These are phyloP conservation scores for Erethizon dorsatum DNA, from an alignment of 2,797 vertebrate species.

Conservation along the genomic window DNA sequence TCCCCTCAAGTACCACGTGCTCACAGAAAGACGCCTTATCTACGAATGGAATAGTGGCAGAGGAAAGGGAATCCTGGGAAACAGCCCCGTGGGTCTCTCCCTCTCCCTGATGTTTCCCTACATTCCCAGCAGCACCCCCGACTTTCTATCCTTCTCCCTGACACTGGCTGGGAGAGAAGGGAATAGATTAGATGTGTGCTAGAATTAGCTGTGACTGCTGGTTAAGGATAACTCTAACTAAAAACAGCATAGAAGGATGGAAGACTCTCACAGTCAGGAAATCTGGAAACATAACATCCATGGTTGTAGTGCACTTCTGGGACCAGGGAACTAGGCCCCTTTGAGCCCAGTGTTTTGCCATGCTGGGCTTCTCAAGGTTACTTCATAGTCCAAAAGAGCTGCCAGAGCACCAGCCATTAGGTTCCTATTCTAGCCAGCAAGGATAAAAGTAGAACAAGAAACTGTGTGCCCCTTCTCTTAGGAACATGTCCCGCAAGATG, in stretches of 20 bases:
- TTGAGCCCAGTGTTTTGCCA: background rate
- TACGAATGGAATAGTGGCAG: background rate
- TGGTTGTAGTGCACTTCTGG: fast-evolving
- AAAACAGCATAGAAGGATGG: background rate
- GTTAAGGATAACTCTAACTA: background rate
- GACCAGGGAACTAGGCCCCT: too few species aligned
- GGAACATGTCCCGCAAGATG: background rate
- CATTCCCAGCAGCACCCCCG: background rate
- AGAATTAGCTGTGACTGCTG: background rate
- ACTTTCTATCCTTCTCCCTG: background rate
- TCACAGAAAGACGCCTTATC: fast-evolving
- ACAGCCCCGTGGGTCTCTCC: fast-evolving
- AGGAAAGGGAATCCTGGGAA: background rate
- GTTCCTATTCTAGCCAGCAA: background rate
- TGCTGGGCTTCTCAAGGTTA: background rate
- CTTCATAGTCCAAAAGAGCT: background rate
- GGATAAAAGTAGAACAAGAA: background rate
- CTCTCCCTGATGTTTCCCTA: fast-evolving
- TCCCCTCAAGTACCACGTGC: background rate
- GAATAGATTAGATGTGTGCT: background rate
- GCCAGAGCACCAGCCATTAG: background rate
- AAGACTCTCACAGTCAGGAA: background rate
- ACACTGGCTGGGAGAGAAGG: background rate
- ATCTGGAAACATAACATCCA: fast-evolving
- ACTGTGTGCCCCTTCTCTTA: background rate